Evolutionary conservation across 2,888 invertebrate species (phyloP).

Genomic region (Oscheius sp.): DNA sequence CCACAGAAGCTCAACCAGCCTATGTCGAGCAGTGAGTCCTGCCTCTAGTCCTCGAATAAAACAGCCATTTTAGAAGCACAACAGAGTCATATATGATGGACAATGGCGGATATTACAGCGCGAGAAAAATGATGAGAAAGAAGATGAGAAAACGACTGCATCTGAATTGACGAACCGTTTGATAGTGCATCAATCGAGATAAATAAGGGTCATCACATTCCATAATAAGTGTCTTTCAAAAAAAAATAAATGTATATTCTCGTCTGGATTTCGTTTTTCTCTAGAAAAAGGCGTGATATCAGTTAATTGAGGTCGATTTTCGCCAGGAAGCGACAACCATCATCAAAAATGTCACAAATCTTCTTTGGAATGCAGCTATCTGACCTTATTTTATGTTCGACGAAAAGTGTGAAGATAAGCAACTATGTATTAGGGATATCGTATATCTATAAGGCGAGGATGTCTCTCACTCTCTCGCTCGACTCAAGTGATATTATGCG

Average conservation of each 20-base stretch:
- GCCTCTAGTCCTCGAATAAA: neutral
- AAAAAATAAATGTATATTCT: slow-evolving; percentile 5
- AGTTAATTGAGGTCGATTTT: slow-evolving; percentile 28
- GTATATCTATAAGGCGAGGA: too few species aligned
- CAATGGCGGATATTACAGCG: slow-evolving; percentile 38
- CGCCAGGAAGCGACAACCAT: neutral
- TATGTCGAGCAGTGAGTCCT: neutral
- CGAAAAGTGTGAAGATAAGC: too few species aligned
- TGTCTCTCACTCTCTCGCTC: too few species aligned
- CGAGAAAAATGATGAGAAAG: slow-evolving; percentile 32
- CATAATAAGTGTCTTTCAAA: slow-evolving; percentile 25
- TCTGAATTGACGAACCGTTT: slow-evolving; percentile 7
- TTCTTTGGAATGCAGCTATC: neutral
- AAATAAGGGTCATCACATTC: slow-evolving; percentile 6
- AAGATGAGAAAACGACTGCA: slow-evolving; percentile 21
- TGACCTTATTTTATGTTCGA: too few species aligned
- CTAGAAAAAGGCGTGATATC: neutral
- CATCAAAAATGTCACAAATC: slow-evolving; percentile 32
- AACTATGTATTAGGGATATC: too few species aligned
- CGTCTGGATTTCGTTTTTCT: neutral
- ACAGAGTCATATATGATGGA: neutral
- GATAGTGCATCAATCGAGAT: neutral
- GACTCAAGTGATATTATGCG: too few species aligned
- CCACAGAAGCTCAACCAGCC: neutral
- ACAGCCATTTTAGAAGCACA: neutral